Conservation (phyloP, 2,113 vertebrate species). For the Myodes glareolus region DNA sequence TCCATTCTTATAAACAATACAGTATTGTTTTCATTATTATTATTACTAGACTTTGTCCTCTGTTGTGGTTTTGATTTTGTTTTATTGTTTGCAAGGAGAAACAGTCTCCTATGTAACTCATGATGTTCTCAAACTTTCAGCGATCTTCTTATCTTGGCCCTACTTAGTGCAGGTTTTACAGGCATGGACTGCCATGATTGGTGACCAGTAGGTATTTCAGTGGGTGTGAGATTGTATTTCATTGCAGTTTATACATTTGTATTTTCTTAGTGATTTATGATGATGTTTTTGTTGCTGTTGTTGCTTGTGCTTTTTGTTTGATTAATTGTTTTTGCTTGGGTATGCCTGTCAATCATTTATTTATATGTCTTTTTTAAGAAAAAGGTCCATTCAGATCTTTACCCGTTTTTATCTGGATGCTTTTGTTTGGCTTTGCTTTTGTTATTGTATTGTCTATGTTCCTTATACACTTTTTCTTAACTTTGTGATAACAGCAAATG, state of each 20-base stretch:
- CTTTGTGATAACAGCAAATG: conserved; percentile 29
- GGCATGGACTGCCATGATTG: background rate
- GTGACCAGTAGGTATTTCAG: background rate
- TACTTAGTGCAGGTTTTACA: background rate
- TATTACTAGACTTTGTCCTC: background rate
- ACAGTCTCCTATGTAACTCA: background rate
- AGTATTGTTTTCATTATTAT: background rate
- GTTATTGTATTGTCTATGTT: background rate
- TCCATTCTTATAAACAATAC: background rate
- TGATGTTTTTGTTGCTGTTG: background rate
- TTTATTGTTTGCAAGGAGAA: background rate
- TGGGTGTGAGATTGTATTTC: background rate
- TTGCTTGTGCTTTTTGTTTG: background rate
- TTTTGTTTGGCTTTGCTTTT: background rate
- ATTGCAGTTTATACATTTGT: background rate
- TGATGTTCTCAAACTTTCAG: background rate
- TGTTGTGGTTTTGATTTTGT: background rate
- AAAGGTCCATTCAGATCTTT: background rate
- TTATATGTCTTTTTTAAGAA: background rate
- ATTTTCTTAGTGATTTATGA: background rate
- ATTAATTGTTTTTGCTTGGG: background rate
- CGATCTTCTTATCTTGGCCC: background rate
- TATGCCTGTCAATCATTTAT: background rate
- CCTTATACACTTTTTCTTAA: background rate
- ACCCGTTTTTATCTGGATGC: background rate